A percentile compares a stretch with the other conserved stretches of the same genome.
These are phyloP conservation scores for Cheilosia grossa DNA, from an alignment of 2,888 invertebrate genomes.

Conservation along the genomic window DNA sequence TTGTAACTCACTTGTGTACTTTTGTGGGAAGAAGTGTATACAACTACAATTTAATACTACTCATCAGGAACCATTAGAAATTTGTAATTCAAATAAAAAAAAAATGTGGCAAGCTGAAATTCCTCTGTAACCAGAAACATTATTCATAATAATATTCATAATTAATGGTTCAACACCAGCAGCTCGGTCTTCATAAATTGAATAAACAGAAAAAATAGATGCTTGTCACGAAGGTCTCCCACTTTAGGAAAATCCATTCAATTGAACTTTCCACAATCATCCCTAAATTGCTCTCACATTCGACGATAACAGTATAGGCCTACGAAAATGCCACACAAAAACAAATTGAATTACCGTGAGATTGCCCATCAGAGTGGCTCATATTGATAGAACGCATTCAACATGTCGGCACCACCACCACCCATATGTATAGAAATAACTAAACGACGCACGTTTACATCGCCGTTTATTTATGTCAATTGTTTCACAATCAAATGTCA, in stretches of 20 bases:
- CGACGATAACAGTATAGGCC: neutral
- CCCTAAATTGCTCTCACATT: constrained; percentile 16
- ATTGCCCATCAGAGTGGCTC: neutral
- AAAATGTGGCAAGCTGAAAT: neutral
- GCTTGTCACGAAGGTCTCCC: constrained; percentile 3
- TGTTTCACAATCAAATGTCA: constrained; percentile 58
- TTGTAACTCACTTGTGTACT: too few relatives aligned
- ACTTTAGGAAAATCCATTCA: constrained; percentile 29
- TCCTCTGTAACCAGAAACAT: neutral
- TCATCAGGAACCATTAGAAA: too few relatives aligned
- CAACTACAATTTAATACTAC: too few relatives aligned
- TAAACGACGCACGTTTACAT: constrained; percentile 1
- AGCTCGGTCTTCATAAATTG: neutral
- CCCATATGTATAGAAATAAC: constrained; percentile 6
- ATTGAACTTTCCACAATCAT: constrained; percentile 32
- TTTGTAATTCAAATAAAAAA: neutral
- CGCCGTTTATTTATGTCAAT: constrained; percentile 52
- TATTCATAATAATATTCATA: neutral
- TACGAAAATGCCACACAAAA: neutral
- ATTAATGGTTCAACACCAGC: neutral
- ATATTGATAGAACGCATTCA: constrained; percentile 13
- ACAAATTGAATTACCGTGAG: constrained; percentile 57
- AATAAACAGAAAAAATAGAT: neutral
- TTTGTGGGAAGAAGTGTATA: too few relatives aligned
- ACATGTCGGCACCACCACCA: neutral